Base-by-base conservation (phyloP, 2,113 vertebrate species). In the Camelus dromedarius region DNA sequence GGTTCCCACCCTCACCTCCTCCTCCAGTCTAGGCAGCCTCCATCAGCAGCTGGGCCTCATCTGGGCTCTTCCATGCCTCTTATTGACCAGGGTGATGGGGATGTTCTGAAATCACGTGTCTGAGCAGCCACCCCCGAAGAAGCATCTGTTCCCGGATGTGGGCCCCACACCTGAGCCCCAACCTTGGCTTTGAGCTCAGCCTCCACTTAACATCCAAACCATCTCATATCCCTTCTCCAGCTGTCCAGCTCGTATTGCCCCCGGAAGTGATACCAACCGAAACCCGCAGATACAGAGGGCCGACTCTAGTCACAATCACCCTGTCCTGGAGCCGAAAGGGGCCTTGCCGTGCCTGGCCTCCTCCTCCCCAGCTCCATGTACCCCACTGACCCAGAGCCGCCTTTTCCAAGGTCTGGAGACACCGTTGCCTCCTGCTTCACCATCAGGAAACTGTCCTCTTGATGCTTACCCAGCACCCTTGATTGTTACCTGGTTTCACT, bases 391-490 rank as follows among this genome's bases (percentile, higher is more conserved):
- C 75, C 2, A 4, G 32, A 38, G 42, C 75, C 15, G 35, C 54
- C n/a, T 58, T 50, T 79, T 4, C 82, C 35, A 6, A 9, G 85
- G n/a, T 18, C 86, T 32, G n/a, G 67, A 46, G 46, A 8, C 4
- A 1, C 19, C 24, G 1, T 6, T 2, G 30, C 24, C 60, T 56
- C 70, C 20, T 1, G 6, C 62, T 16, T 16, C 70, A 2, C 58
- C 0, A 9, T 8, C 50, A 19, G 35, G 77, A 67, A 64, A 8
- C 20, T 0, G 0, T 30, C 24, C 18, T 30, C 38, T 8, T 19
- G 56, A 42, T 8, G 42, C 54, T 5, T 8, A 1, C 30, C 46
- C 5, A 0, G 48, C 3, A 0, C 42, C 28, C 58, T n/a, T 6
- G 42, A 60, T 2, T 1, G 28, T 62, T 5, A 1, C 6, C 70